Evolutionary conservation across 1,140 invertebrate species (phyloP).

Genomic region (Nasonia vitripennis): DNA sequence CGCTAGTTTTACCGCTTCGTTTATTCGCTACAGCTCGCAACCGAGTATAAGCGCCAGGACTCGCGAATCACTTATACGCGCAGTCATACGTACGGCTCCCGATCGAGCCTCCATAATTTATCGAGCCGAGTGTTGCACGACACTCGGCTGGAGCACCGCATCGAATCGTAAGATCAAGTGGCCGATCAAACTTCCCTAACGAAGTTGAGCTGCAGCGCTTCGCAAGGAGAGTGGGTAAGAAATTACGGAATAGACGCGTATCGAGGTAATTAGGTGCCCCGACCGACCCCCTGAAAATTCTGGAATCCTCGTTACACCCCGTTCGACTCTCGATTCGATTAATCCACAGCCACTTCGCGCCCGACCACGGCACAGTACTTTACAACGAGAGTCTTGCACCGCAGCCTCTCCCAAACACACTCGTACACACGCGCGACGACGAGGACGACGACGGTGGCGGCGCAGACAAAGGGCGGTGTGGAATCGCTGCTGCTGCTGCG

Average conservation of each 20-base stretch:
- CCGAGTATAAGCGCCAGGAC: too few species aligned
- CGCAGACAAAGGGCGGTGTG: conserved; percentile 23
- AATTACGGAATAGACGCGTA: not conserved
- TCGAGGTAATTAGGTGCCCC: not conserved
- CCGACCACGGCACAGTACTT: not conserved
- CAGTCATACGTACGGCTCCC: too few species aligned
- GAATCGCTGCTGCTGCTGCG: conserved; percentile 22
- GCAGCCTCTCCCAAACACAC: not conserved
- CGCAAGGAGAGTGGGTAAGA: not conserved
- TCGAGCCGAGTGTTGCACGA: too few species aligned
- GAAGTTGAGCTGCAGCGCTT: too few species aligned
- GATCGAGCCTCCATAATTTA: not conserved
- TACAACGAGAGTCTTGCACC: not conserved
- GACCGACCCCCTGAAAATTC: not conserved
- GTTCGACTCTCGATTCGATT: too few species aligned
- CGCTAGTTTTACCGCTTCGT: not conserved
- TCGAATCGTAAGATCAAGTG: not conserved
- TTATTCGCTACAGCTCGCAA: not conserved
- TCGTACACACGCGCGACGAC: not conserved
- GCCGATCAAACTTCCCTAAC: too few species aligned
- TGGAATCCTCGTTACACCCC: not conserved
- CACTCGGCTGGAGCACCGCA: too few species aligned
- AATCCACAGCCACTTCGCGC: not conserved
- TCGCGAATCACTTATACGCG: too few species aligned
- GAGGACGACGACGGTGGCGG: not conserved